phyloP scores from a whole-genome alignment of 1,140 invertebrate species.

The Radopholus similis region DNA sequence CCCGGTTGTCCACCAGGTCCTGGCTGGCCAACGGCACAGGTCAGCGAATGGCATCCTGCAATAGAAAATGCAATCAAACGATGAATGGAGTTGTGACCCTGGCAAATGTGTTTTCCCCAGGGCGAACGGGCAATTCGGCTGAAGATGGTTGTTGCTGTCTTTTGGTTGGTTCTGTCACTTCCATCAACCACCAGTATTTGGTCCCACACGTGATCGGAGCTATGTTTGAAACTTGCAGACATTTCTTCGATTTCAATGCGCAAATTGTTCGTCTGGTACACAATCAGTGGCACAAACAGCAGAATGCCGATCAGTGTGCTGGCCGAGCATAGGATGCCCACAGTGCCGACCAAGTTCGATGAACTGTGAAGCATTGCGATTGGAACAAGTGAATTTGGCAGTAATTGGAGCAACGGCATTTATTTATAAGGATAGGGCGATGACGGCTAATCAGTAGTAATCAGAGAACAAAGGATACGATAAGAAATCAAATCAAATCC shows the following conservation, averaged over 20 bases:
- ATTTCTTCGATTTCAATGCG: conserved; percentile 5
- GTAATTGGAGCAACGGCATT: no score
- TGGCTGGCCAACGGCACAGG: conserved; percentile 28
- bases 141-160: conserved; percentile 15
- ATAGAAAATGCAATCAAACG: not conserved
- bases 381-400: no score
- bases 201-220: conserved; percentile 8
- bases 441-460: no score
- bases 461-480: no score
- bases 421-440: no score
- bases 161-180: not conserved
- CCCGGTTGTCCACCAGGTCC: conserved; percentile 29
- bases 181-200: not conserved
- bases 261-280: conserved; percentile 9
- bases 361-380: no score
- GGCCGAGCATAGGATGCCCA: conserved; percentile 3
- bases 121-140: conserved; percentile 28
- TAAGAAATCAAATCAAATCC: no score
- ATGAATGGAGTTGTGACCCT: not conserved
- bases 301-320: conserved; percentile 6
- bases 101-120: conserved; percentile 31
- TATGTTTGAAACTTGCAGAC: not conserved
- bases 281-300: conserved; percentile 9
- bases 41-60: conserved; percentile 31
- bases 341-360: not conserved